Base-by-base conservation (phyloP, 2,113 vertebrate genomes). In the Nothoprocta perdicaria region DNA sequence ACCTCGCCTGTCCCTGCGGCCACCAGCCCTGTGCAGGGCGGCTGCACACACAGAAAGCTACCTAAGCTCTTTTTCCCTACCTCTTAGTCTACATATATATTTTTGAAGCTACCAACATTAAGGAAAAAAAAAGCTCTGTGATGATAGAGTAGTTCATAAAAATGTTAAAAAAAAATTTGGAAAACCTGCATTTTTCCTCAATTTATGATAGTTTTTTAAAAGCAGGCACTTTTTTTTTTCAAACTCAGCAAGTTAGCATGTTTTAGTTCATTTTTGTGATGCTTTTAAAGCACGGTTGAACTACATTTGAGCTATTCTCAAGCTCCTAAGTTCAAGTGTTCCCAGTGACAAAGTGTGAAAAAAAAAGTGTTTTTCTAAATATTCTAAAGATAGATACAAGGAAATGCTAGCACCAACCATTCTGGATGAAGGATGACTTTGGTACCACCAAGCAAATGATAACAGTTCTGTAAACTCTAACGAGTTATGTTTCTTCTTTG, bases 31-130 rank as follows among this genome's bases (percentile, higher is more conserved):
- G 1, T 18, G 4, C 41, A 80, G 17, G 6, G 45, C 53, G 10
- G 22, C 66, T 91, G 53, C 65, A 75, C 74, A 84, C 84, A 86
- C 63, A 91, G 68, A 94, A 66, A 79, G 58, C n/a, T 71, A 65
- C 48, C 74, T 93, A 80, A 35, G 68, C 48, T 40, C 33, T 52
- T 52, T 55, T 84, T 40, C 31, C 46, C 57, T 71, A 21, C 55
- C 26, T 73, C 92, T 68, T 61, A 94, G 84, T 84, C 19, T 90
- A 86, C 83, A 69, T 29, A 46, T 8, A 40, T 79, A 80, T 73
- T 89, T 45, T 33, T 41, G 76, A 82, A 92, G 60, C 9, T 66
- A 65, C 26, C 2, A 15, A 60, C 1, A 0, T 66, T 73, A 12
- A 1, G 21, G 58, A 73, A 45, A 48, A 66, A 55, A 65, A 71